Conservation (phyloP, 2,113 vertebrate species). For the Egretta garzetta region DNA sequence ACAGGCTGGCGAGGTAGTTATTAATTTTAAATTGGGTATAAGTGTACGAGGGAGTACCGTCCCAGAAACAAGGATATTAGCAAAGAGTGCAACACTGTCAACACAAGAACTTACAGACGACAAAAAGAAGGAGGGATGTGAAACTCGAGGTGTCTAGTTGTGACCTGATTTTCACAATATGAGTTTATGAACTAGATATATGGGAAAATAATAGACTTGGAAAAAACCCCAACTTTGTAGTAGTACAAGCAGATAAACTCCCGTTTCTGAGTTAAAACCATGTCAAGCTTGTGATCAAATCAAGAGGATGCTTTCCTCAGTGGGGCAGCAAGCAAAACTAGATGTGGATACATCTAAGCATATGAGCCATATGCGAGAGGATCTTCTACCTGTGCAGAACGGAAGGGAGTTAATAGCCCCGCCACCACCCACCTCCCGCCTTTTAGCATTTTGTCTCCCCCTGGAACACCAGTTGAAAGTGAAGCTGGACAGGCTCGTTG, state of each 20-base stretch:
- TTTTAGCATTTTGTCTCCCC: not conserved
- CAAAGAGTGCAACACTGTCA: accelerated
- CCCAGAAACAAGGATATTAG: not conserved
- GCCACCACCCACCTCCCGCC: not conserved
- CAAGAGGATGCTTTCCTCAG: not conserved
- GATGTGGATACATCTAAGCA: not conserved
- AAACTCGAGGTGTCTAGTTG: not conserved
- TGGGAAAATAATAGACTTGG: not conserved
- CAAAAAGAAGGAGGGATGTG: not conserved
- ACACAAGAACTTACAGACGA: not conserved
- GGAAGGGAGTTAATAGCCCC: not conserved
- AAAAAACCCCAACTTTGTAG: not conserved
- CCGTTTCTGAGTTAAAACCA: not conserved
- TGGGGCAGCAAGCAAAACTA: not conserved
- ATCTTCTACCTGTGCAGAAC: not conserved
- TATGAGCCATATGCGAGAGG: not conserved
- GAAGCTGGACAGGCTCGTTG: not conserved
- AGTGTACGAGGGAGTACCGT: accelerated
- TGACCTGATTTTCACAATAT: not conserved
- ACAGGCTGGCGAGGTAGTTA: not conserved
- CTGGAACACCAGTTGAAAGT: not conserved
- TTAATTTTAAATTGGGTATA: not conserved
- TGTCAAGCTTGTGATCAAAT: not conserved
- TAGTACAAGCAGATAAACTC: not conserved
- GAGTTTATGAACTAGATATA: not conserved